Evolutionary conservation across 2,113 vertebrate genomes (phyloP).

Genomic region (Alosa alosa): DNA sequence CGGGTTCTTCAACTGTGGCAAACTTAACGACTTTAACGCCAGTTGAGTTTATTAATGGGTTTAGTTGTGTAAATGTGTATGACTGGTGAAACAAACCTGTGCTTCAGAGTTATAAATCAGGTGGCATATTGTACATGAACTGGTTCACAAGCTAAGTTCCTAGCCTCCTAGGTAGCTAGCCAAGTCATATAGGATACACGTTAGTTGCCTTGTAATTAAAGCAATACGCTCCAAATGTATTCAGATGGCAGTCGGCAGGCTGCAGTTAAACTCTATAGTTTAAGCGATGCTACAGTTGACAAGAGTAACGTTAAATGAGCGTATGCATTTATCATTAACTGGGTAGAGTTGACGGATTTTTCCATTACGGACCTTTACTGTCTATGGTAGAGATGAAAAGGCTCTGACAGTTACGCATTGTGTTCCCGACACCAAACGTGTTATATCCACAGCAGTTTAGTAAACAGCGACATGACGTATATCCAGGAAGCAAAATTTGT

Average conservation of each 20-base stretch:
- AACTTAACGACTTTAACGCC: not conserved
- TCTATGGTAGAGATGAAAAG: not conserved
- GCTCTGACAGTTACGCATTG: not conserved
- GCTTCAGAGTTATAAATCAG: not conserved
- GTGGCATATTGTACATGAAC: not conserved
- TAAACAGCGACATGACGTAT: not conserved
- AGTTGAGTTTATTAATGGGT: not conserved
- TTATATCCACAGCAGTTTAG: not conserved
- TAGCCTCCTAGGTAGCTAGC: not conserved
- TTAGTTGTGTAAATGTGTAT: not conserved
- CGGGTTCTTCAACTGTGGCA: not conserved
- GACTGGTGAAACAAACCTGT: not conserved
- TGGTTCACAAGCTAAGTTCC: not conserved
- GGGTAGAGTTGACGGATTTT: not conserved
- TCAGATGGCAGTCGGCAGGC: not conserved
- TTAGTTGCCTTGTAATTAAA: no score
- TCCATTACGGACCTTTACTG: not conserved
- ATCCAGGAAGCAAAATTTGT: not conserved
- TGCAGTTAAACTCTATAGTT: not conserved
- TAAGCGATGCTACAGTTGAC: not conserved
- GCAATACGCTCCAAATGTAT: not conserved
- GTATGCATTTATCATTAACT: not conserved
- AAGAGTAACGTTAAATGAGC: not conserved
- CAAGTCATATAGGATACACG: not conserved
- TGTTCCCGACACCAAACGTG: not conserved